Percentiles rank a stretch among this genome's conserved stretches.
phyloP scores from a whole-genome alignment of 2,888 invertebrate genomes.

The Phyllotreta striolata region DNA sequence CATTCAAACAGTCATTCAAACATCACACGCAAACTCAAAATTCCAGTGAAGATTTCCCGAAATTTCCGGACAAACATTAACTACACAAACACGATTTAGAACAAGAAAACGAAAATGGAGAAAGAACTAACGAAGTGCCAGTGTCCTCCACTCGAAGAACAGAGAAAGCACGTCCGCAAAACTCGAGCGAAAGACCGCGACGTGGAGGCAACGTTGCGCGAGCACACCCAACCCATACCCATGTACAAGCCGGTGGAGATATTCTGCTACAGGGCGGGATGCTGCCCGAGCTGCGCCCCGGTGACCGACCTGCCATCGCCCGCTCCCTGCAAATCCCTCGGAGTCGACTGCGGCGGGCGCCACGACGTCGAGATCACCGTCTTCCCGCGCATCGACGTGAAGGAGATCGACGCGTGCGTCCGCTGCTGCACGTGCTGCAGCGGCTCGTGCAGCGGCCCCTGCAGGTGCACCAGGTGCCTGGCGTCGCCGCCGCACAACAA shows the following conservation, averaged over 20 bases:
- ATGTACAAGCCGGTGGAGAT: no score
- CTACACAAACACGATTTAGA: no score
- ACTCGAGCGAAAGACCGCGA: no score
- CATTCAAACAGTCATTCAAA: no score
- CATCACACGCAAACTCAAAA: no score
- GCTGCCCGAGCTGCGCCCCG: no score
- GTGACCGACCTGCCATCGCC: neutral
- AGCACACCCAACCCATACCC: no score
- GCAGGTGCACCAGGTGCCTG: neutral
- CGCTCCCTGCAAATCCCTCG: neutral
- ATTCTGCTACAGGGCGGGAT: no score
- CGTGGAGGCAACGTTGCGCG: no score
- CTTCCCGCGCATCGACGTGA: neutral
- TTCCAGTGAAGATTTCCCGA: no score
- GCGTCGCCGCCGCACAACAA: constrained; percentile 8
- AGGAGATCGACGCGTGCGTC: neutral
- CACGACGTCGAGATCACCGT: constrained; percentile 8
- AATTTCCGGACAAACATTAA: no score
- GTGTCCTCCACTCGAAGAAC: constrained; percentile 3
- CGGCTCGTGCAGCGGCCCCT: neutral
- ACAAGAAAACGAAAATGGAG: neutral
- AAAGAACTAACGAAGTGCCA: neutral
- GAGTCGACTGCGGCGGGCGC: constrained; percentile 3
- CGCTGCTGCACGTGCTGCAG: neutral
- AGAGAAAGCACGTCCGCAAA: neutral